Evolutionary conservation across 1,140 invertebrate species (phyloP).

Genomic region (Parapsyche elsis): DNA sequence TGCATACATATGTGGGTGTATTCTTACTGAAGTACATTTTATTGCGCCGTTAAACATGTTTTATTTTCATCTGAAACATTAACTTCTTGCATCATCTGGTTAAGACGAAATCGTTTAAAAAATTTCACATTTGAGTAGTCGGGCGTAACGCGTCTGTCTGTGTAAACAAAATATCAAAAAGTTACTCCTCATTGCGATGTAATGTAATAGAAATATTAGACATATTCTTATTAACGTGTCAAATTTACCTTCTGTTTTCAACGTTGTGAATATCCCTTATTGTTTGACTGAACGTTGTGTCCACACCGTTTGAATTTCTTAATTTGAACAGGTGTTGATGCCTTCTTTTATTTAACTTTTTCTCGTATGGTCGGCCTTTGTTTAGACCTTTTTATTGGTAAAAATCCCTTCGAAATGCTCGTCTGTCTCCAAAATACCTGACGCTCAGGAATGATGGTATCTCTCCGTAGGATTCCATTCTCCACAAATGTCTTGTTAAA

Average conservation of each 20-base stretch:
- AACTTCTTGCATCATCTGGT: too few relatives aligned
- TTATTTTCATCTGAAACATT: too few relatives aligned
- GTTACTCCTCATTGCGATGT: background rate
- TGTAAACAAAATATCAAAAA: background rate
- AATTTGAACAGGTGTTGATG: conserved; percentile 39
- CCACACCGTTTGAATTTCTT: conserved; percentile 22
- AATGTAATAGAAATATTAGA: conserved; percentile 25
- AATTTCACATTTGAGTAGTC: background rate
- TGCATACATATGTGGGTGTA: background rate
- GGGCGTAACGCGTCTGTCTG: background rate
- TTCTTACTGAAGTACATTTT: background rate
- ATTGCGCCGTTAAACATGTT: too few relatives aligned
- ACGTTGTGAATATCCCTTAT: background rate
- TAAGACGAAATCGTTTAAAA: background rate
- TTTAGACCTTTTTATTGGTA: conserved; percentile 30
- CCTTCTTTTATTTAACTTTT: conserved; percentile 14
- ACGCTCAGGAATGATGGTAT: conserved; percentile 39
- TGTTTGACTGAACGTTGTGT: background rate
- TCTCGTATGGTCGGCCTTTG: conserved; percentile 17
- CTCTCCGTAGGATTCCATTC: conserved; percentile 20
- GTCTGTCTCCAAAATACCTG: conserved; percentile 27
- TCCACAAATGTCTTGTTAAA: conserved; percentile 34
- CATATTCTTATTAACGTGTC: conserved; percentile 16
- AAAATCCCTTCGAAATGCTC: conserved; percentile 23
- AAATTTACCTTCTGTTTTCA: conserved; percentile 15